These are phyloP conservation scores for Saturnia pavonia DNA, from an alignment of 2,888 invertebrate genomes.

Conservation along the genomic window DNA sequence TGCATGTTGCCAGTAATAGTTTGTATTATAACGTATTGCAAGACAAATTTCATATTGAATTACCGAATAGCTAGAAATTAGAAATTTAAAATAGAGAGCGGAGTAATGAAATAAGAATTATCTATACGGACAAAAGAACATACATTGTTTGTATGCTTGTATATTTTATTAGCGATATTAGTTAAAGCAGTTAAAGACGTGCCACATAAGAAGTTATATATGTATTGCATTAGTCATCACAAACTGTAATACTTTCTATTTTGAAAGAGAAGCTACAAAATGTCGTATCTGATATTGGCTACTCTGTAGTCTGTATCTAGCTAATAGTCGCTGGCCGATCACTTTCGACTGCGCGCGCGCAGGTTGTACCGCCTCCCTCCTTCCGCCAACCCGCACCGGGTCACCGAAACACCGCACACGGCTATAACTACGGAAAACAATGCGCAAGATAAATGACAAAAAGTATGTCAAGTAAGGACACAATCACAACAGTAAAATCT, in stretches of 20 bases:
- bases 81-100: not conserved
- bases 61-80: not conserved
- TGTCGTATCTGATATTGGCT: conserved; percentile 1
- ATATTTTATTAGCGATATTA: conserved; percentile 5
- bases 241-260: conserved; percentile 12
- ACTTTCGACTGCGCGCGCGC: conserved; percentile 50
- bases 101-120: not conserved
- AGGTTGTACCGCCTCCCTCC: conserved; percentile 32
- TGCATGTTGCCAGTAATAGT: no score
- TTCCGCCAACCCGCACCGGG: not conserved
- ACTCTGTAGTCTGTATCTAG: conserved; percentile 7
- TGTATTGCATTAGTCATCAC: conserved; percentile 1
- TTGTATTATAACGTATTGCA: no score
- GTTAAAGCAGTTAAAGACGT: conserved; percentile 1
- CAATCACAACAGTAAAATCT: not conserved
- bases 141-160: not conserved
- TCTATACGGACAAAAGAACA: not conserved
- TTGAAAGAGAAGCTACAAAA: conserved; percentile 6
- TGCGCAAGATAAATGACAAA: not conserved
- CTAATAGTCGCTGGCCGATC: conserved; percentile 25
- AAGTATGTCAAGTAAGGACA: not conserved
- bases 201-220: not conserved
- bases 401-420: not conserved
- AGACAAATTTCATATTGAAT: not conserved
- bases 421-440: not conserved